Percentiles rank a stretch among this genome's conserved stretches.
These are phyloP conservation scores for Hipparchia sbordonii DNA, from an alignment of 2,888 invertebrate genomes.

Conservation along the genomic window DNA sequence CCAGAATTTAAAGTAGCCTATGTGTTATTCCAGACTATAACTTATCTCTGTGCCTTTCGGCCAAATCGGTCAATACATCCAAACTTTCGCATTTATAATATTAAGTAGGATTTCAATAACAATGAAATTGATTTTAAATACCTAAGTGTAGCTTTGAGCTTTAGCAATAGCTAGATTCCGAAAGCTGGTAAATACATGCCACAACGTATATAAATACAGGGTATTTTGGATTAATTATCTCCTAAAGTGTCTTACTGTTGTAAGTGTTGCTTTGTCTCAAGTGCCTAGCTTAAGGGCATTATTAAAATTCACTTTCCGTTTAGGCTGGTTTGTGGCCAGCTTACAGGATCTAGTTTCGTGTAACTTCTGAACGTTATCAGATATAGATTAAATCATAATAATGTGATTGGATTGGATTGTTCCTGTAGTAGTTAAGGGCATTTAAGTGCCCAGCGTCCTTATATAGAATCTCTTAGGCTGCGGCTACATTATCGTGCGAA, in stretches of 20 bases:
- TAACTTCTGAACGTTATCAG: conserved; percentile 16
- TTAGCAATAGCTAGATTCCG: conserved; percentile 11
- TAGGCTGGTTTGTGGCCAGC: not conserved
- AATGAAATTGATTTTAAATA: not conserved
- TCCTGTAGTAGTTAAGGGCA: not conserved
- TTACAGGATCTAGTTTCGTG: not conserved
- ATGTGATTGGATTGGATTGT: not conserved
- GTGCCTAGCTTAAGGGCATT: conserved; percentile 18
- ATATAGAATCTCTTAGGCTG: too few relatives aligned
- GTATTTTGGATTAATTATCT: conserved; percentile 19
- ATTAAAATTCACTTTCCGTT: conserved; percentile 22
- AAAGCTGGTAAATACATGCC: not conserved
- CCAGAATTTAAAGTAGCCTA: too few relatives aligned
- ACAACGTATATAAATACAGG: conserved; percentile 9
- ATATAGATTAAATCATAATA: conserved; percentile 1
- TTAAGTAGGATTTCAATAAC: not conserved
- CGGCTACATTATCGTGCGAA: too few relatives aligned
- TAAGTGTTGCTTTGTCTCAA: conserved; percentile 13
- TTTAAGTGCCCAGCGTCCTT: not conserved
- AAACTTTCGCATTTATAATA: too few relatives aligned
- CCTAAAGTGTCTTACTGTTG: conserved; percentile 21
- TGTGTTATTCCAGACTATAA: too few relatives aligned
- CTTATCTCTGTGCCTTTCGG: too few relatives aligned
- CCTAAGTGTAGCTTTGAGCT: not conserved
- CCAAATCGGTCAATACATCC: too few relatives aligned